Evolutionary conservation across 2,888 invertebrate genomes (phyloP), one percentile per base, ranked within the genome.

Genomic region (Microctonus brassicae): DNA sequence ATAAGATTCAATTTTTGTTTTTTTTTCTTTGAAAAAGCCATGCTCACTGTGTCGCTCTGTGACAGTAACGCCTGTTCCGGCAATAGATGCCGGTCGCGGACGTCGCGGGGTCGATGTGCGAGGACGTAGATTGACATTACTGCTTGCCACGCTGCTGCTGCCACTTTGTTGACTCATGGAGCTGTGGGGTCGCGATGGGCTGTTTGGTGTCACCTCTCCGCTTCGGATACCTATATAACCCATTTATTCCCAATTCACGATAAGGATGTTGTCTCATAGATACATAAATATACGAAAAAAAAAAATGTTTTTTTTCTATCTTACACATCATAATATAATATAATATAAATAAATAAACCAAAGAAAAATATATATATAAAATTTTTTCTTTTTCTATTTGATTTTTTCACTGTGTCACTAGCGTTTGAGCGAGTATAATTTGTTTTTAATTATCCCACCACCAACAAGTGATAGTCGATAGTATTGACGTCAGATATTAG

Each of bases 131-230:
- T 82, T 87, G 80, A 87, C 86, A 78, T 81, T 86, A 84, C 86
- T 85, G 82, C 86, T 86, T 78, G 82, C 85, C 80, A 91, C 90
- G 83, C 92, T 91, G 84, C 89, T 90, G 85, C 89, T 90, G 85
- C 91, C 91, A 86, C 91, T 91, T 84, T 91, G 90, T 84, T 92
- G 91, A 86, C 94, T 95, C 90, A 96, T 91, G 80, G 96, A 95
- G 89, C 95, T 95, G 88, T 94, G 94, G 76, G 96, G 96, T 87
- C 96, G 91, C 80, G 96, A 96, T 75, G 93, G 91, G 80, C 91
- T 92, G 90, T 85, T 90, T 75, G 94, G 94, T 76, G 94, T 94
- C 79, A 92, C 92, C 84, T 94, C 94, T 79, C 94, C 94, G 79
- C 93, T 93, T 81, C 93, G 90, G 80, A 91, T 90, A 89, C 93